Evolutionary conservation across 2,888 invertebrate genomes (phyloP).

Genomic region (Celastrina argiolus): DNA sequence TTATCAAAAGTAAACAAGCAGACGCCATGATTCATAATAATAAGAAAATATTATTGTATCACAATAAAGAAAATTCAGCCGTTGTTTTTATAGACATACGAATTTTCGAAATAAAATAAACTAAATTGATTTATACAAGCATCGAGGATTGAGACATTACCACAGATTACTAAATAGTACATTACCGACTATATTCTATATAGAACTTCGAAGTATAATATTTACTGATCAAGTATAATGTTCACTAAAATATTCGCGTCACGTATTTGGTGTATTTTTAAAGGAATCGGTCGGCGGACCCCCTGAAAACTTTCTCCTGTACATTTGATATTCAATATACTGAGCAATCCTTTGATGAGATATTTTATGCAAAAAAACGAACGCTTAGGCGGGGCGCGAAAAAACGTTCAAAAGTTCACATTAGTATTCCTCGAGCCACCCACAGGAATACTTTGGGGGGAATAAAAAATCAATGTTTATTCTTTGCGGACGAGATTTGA

Average conservation of each 20-base stretch:
- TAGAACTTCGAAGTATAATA: background rate
- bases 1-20: background rate
- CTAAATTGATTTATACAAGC: conserved; percentile 1
- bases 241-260: conserved; percentile 50
- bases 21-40: background rate
- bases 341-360: conserved; percentile 77
- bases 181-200: background rate
- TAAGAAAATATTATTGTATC: background rate
- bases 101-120: background rate
- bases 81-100: background rate
- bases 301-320: conserved; percentile 65
- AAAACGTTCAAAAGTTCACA: conserved; percentile 75
- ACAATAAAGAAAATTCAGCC: background rate
- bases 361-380: conserved; percentile 78
- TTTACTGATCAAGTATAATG: conserved; percentile 10
- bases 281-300: conserved; percentile 58
- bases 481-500: conserved; percentile 67
- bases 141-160: background rate
- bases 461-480: conserved; percentile 78
- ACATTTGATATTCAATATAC: conserved; percentile 78
- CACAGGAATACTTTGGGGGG: conserved; percentile 54
- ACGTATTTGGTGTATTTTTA: conserved; percentile 75
- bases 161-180: too few relatives aligned
- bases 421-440: conserved; percentile 69
- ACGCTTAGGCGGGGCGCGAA: conserved; percentile 70